phyloP scores from a whole-genome alignment of 2,888 invertebrate genomes.

The Eueremaeus valkanovi region DNA sequence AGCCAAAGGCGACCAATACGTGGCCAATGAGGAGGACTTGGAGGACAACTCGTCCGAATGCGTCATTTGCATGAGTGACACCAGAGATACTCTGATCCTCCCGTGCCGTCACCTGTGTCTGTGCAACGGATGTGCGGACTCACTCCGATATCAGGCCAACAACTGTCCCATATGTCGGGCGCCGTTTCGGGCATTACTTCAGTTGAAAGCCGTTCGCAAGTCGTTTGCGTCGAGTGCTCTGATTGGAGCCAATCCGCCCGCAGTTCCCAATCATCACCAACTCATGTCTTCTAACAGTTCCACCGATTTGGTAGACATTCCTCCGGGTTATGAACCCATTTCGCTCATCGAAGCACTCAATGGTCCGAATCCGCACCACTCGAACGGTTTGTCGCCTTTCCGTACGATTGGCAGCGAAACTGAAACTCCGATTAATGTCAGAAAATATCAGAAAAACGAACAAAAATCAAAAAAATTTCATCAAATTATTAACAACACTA shows the following conservation, averaged over 20 bases:
- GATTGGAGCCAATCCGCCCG: no score
- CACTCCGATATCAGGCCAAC: conserved; percentile 91
- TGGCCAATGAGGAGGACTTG: conserved; percentile 72
- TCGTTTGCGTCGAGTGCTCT: background rate
- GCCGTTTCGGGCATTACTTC: conserved; percentile 93
- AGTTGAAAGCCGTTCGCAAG: conserved; percentile 68
- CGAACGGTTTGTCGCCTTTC: background rate
- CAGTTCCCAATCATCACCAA: conserved; percentile 17
- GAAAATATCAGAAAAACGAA: conserved; percentile 3
- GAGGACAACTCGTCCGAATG: conserved; percentile 96
- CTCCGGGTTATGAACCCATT: conserved; percentile 87
- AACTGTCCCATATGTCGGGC: conserved; percentile 98
- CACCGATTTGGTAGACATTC: conserved; percentile 67
- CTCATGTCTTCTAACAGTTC: conserved; percentile 22
- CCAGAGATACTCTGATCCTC: conserved; percentile 90
- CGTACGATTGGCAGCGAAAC: background rate
- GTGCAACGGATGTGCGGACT: conserved; percentile 96
- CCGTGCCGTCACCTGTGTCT: conserved; percentile 91
- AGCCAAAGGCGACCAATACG: conserved; percentile 41
- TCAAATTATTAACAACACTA: background rate
- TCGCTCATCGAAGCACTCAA: conserved; percentile 92
- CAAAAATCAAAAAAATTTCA: background rate
- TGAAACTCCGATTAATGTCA: conserved; percentile 4
- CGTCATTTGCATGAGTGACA: conserved; percentile 98
- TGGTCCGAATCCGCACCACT: conserved; percentile 63